Percentiles rank a stretch among this genome's conserved stretches.
These are phyloP conservation scores for Pachycephala philippinensis DNA, from an alignment of 2,113 vertebrate genomes.

Conservation along the genomic window DNA sequence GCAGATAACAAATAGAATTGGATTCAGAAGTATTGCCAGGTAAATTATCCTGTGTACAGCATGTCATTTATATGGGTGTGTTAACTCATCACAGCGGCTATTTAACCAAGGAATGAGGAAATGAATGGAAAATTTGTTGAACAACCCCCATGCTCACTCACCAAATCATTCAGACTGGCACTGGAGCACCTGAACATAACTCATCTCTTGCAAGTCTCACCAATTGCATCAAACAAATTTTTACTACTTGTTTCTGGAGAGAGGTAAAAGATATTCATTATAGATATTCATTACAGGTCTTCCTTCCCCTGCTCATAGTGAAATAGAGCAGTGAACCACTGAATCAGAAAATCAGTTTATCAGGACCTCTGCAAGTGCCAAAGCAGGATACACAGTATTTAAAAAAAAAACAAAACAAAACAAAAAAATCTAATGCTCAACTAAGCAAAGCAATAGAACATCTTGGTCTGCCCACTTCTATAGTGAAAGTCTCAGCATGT, in stretches of 20 bases:
- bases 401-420: not conserved
- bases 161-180: not conserved
- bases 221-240: not conserved
- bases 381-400: not conserved
- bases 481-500: accelerated
- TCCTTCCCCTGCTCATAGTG: not conserved
- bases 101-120: not conserved
- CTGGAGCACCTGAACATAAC: not conserved
- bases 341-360: not conserved
- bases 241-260: not conserved
- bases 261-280: not conserved
- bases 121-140: not conserved
- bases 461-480: not conserved
- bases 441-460: not conserved
- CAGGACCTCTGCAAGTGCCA: not conserved
- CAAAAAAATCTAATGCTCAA: accelerated
- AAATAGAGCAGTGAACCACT: not conserved
- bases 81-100: not conserved
- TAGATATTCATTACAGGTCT: not conserved
- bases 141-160: accelerated
- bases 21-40: not conserved
- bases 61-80: not conserved
- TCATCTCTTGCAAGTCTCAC: not conserved
- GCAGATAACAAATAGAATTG: not conserved
- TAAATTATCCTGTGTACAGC: not conserved